These are phyloP conservation scores for Laupala kohalensis DNA, from an alignment of 1,140 invertebrate species.

Conservation along the genomic window DNA sequence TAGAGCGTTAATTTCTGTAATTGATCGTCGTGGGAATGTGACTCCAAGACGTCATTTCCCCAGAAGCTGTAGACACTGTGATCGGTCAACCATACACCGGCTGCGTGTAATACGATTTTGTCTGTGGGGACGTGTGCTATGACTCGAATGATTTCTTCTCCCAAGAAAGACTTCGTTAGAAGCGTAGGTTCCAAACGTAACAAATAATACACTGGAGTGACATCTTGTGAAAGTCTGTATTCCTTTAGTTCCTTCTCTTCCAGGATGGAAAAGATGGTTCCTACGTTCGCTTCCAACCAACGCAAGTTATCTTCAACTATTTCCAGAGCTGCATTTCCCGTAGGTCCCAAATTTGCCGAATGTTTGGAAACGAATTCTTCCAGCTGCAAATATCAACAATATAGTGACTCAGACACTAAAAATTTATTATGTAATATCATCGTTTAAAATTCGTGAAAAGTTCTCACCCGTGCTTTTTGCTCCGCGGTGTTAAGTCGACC, in stretches of 20 bases:
- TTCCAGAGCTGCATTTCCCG: background rate
- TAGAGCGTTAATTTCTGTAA: no score
- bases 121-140: background rate
- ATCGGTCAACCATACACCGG: background rate
- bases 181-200: background rate
- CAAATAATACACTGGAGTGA: background rate
- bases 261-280: background rate
- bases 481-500: slow-evolving; percentile 15
- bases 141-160: background rate
- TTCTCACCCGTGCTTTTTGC: slow-evolving; percentile 22
- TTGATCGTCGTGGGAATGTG: no score
- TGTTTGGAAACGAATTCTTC: background rate
- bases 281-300: background rate
- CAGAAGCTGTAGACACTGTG: no score
- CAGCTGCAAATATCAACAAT: background rate
- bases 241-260: background rate
- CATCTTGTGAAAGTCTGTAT: background rate
- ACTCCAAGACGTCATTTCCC: no score
- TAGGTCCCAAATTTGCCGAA: background rate
- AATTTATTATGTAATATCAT: background rate
- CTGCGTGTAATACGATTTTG: background rate
- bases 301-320: background rate
- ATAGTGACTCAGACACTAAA: background rate
- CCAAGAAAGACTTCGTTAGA: background rate
- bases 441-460: background rate